Conservation (phyloP, 2,888 invertebrate species). For the Sphaerolaimus hirsutus region DNA sequence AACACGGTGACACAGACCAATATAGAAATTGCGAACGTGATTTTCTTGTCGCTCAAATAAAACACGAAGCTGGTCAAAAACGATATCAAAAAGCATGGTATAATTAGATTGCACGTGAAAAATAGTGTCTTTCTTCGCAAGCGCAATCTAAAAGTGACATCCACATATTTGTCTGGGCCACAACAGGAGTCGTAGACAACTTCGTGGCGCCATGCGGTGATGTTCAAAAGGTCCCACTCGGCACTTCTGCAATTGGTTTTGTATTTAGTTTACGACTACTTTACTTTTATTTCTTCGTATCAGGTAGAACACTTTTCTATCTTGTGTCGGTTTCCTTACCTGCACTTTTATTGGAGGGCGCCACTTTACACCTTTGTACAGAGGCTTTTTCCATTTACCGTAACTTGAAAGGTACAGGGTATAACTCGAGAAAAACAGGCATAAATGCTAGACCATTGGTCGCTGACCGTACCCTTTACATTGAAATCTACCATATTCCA, state of each 20-base stretch:
- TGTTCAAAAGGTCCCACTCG: slow-evolving; percentile 22
- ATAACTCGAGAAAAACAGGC: too few relatives aligned
- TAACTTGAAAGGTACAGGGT: too few relatives aligned
- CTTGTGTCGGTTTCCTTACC: too few relatives aligned
- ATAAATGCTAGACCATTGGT: too few relatives aligned
- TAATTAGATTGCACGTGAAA: slow-evolving; percentile 22
- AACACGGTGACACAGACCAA: slow-evolving; percentile 25
- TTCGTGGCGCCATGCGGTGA: slow-evolving; percentile 19
- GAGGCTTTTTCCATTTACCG: too few relatives aligned
- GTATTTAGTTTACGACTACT: neutral
- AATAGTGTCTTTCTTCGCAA: slow-evolving; percentile 22
- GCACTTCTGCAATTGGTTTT: slow-evolving; percentile 23
- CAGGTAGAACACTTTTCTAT: too few relatives aligned
- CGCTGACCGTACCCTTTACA: too few relatives aligned
- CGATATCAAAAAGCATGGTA: slow-evolving; percentile 24
- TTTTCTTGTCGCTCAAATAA: slow-evolving; percentile 24
- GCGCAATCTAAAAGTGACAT: slow-evolving; percentile 20
- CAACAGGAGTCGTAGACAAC: slow-evolving; percentile 23
- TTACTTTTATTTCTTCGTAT: neutral
- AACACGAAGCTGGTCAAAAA: slow-evolving; percentile 25
- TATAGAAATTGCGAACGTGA: slow-evolving; percentile 25
- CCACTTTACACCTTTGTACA: too few relatives aligned
- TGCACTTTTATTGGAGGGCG: too few relatives aligned
- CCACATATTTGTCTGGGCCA: slow-evolving; percentile 23
- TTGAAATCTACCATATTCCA: too few relatives aligned